Conservation (phyloP, 92 coral and sea anemone species). For the Heteractis magnifica region DNA sequence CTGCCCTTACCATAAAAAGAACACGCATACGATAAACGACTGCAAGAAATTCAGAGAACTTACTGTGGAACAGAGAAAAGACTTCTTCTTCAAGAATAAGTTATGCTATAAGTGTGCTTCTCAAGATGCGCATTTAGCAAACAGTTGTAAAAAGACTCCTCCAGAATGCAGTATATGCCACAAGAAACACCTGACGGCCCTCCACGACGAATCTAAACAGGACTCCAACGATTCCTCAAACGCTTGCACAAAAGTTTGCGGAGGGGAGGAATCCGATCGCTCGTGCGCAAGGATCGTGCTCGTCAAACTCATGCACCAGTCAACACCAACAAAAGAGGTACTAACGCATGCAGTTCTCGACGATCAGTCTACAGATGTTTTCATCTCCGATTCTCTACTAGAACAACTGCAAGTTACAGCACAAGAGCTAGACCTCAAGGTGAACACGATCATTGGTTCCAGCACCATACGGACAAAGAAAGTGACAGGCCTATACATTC, state of each 20-base stretch:
- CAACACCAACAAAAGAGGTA: constrained; percentile 15
- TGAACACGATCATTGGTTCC: constrained; percentile 52
- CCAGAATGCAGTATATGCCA: constrained; percentile 35
- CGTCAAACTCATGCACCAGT: constrained; percentile 38
- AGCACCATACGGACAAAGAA: constrained; percentile 34
- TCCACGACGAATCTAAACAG: constrained; percentile 34
- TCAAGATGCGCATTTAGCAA: constrained; percentile 38
- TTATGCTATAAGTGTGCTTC: constrained; percentile 46
- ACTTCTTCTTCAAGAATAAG: constrained; percentile 38
- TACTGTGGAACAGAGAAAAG: constrained; percentile 14
- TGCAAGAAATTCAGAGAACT: constrained; percentile 58
- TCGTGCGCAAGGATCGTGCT: constrained; percentile 58
- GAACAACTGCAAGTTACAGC: constrained; percentile 26
- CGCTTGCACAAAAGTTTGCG: constrained; percentile 57
- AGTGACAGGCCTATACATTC: constrained; percentile 40
- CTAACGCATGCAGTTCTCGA: constrained; percentile 43
- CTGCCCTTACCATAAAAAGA: constrained; percentile 43
- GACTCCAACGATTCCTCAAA: constrained; percentile 11
- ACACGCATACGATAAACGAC: constrained; percentile 43
- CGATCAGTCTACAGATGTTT: constrained; percentile 53
- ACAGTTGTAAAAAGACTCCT: constrained; percentile 29
- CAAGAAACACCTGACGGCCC: constrained; percentile 38
- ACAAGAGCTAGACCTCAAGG: constrained; percentile 33
- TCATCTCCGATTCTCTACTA: constrained; percentile 37
- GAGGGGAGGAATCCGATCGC: constrained; percentile 15